Evolutionary conservation across 2,888 invertebrate species (phyloP), one percentile per base, ranked within the genome.

Genomic region (Agrotis exclamationis): DNA sequence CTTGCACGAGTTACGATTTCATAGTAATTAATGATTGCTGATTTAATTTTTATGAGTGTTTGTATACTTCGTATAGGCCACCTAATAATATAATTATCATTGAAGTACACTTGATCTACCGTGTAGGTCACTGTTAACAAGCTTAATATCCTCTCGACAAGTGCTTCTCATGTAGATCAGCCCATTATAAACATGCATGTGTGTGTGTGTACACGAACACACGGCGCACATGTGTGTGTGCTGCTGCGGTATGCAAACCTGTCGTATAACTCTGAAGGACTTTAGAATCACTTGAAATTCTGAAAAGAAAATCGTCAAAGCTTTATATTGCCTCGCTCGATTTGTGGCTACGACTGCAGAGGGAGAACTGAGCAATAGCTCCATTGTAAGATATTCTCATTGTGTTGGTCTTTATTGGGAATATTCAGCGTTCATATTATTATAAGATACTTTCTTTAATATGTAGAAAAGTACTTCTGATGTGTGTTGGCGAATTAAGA

Each of bases 291-390:
- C 93, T 95, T 94, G 91, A 95, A 94, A 94, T 94, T 93, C 93
- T 92, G 89, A 93, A 94, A 94, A 94, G 94, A 93, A 94, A 94
- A 94, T 93, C 95, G 94, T 95, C 95, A 94, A 94, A 94, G 95
- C 94, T 93, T 92, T 94, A 95, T 95, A 95, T 95, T 95, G 95
- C 93, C 91, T 92, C 85, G 87, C 87, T 90, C 87, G 79, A 74
- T 78, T 71, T 84, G 85, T 45, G 91, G 93, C 93, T 87, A 87
- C 63, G 45, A 87, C 83, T 82, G 16, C 22, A 64, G 79, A 82
- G 79, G 74, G 47, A 47, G 16, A 24, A 20, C 28, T 63, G 13
- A 74, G 45, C 20, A 44, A 48, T 51, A 14, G 44, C 20, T 67
- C n/a, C 4, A 24, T 59, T 63, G 39, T 48, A 20, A 50, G 33